Evolutionary conservation across 2,113 vertebrate genomes (phyloP).

Genomic region (Vulpes lagopus): DNA sequence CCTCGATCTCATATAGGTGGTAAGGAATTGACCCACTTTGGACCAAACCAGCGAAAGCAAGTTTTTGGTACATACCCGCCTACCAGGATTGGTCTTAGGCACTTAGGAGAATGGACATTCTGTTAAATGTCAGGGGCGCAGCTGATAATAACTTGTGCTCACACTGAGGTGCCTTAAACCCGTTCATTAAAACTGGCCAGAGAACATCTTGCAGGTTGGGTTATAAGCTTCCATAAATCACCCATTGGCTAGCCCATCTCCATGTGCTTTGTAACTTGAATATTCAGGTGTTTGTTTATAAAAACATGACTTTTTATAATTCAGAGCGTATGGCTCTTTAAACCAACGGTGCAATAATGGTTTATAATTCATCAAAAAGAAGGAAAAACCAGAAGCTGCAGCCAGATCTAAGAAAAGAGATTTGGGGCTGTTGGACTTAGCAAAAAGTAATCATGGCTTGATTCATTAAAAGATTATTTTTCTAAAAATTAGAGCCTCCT

Average conservation of each 20-base stretch:
- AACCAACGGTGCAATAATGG: neutral
- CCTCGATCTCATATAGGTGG: neutral
- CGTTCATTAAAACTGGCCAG: neutral
- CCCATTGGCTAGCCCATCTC: neutral
- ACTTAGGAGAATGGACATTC: slow-evolving; percentile 71
- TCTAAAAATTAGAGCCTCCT: neutral
- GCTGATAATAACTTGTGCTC: slow-evolving; percentile 43
- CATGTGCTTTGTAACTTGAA: slow-evolving; percentile 21
- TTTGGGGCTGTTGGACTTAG: neutral
- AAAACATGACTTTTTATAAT: slow-evolving; percentile 39
- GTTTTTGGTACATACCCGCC: neutral
- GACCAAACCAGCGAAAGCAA: neutral
- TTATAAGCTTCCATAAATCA: neutral
- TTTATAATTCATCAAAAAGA: neutral
- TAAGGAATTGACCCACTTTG: neutral
- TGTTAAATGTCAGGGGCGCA: neutral
- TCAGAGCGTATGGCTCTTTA: neutral
- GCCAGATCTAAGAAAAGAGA: neutral
- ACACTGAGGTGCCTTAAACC: neutral
- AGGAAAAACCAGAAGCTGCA: neutral
- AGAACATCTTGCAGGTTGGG: slow-evolving; percentile 28
- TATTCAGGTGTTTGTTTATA: slow-evolving; percentile 18
- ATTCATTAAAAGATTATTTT: slow-evolving; percentile 7
- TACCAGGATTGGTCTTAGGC: slow-evolving; percentile 69
- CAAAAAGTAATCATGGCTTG: slow-evolving; percentile 14